Evolutionary conservation across 2,113 vertebrate species (phyloP), one percentile per base, ranked within the genome.

Genomic region (Gambusia holbrooki): DNA sequence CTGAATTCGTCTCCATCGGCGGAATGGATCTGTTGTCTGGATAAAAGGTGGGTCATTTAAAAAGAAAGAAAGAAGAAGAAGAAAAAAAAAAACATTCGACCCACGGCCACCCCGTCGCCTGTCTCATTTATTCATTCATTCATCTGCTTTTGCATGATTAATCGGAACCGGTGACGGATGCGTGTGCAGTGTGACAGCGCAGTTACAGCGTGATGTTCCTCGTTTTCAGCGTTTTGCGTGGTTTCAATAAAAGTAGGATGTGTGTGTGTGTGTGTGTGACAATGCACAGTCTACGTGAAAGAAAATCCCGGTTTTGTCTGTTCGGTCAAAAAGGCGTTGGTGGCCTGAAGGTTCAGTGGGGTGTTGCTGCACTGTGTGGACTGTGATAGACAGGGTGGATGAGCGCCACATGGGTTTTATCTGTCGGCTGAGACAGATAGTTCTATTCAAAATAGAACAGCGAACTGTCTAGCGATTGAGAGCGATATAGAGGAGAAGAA

Each of bases 11-110:
- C 95, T 67, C 95, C 96, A 66, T 96, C 95, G 60, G 90, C 94
- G 77, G 97, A 98, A 92, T 97, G 97, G 97, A 96, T 99, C 93
- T 94, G 96, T 88, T 98, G 97, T 87, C 92, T 98, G 91, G 97
- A 99, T 92, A 98, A 99, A 94, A 97, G 97, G 97, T 98, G 95
- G 76, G 93, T 84, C 17, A n/a, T 25, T 25, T n/a, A 25, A 72
- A 66, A 62, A 19, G n/a, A 29, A 11, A 10, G 35, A 11, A 9
- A 35, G 33, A 35, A 76, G 5, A 42, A 54, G 66, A 6, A 72
- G 15, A 25, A 29, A 11, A 40, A 42, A 42, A 42, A 3, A 13
- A 42, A 79, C 14, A 51, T 64, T 2, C 35, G 65, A 67, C 48
- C 60, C 51, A 8, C 22, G 5, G 37, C 66, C 82, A 77, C 79